Evolutionary conservation across 1,140 invertebrate genomes (phyloP).

Genomic region (Listronotus oregonensis): DNA sequence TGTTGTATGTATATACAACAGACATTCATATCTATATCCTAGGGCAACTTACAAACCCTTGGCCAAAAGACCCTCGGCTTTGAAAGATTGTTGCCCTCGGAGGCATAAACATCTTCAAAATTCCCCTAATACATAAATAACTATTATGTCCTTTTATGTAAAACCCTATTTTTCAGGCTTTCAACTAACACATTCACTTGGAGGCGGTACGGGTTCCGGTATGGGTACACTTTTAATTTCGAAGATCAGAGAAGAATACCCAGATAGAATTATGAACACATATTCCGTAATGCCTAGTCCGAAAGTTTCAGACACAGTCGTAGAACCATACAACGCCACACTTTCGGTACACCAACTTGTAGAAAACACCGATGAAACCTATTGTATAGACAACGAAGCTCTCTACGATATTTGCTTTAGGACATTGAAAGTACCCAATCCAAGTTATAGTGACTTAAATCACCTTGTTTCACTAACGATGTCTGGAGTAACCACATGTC

Average conservation of each 20-base stretch:
- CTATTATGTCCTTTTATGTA: no score
- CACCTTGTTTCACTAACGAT: conserved; percentile 77
- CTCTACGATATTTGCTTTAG: conserved; percentile 91
- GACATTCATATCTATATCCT: no score
- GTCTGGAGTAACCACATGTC: conserved; percentile 82
- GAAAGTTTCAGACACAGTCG: conserved; percentile 77
- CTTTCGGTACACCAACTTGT: conserved; percentile 82
- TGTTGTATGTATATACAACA: no score
- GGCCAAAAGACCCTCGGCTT: no score
- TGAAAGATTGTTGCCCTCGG: no score
- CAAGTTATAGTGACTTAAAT: conserved; percentile 78
- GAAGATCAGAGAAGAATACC: conserved; percentile 83
- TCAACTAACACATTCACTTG: conserved; percentile 81
- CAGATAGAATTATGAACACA: conserved; percentile 92
- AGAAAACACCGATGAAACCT: conserved; percentile 84
- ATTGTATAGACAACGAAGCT: conserved; percentile 86
- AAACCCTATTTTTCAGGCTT: conserved; percentile 69
- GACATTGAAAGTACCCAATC: conserved; percentile 77
- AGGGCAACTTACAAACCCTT: no score
- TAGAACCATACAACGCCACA: conserved; percentile 82
- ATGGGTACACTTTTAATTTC: conserved; percentile 86
- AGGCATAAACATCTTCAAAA: no score
- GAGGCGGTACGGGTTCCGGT: conserved; percentile 87
- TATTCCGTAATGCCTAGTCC: conserved; percentile 88
- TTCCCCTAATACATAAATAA: no score